Evolutionary conservation across 2,113 vertebrate genomes (phyloP).

Genomic region (Phycodurus eques): DNA sequence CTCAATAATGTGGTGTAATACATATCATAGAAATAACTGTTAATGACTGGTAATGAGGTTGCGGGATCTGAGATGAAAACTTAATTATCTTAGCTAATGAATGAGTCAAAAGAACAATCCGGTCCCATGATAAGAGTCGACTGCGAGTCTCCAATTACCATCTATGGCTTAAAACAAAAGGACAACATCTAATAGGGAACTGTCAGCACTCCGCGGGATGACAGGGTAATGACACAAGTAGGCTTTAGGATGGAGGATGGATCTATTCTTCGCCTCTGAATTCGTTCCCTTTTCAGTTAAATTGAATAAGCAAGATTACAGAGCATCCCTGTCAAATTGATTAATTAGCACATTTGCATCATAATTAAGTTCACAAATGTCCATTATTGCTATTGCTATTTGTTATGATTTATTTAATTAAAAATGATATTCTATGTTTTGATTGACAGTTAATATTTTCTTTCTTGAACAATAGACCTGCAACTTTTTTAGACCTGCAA

Average conservation of each 20-base stretch:
- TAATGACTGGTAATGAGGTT: constrained; percentile 26
- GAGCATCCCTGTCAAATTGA: constrained; percentile 37
- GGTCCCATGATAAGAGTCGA: constrained; percentile 45
- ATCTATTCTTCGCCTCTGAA: constrained; percentile 6
- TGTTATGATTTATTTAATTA: neutral
- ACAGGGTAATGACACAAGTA: constrained; percentile 45
- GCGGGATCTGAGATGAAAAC: constrained; percentile 25
- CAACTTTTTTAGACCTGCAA: no score
- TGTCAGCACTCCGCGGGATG: constrained; percentile 40
- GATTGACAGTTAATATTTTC: neutral
- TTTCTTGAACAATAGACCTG: no score
- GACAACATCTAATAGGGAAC: constrained; percentile 49
- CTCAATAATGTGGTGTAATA: constrained; percentile 28
- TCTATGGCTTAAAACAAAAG: constrained; percentile 46
- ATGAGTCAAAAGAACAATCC: constrained; percentile 39
- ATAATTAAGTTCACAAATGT: neutral
- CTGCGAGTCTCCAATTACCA: constrained; percentile 63
- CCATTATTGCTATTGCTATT: neutral
- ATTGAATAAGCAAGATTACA: constrained; percentile 16
- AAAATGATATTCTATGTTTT: neutral
- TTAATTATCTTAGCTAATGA: constrained; percentile 51
- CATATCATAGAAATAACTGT: constrained; percentile 12
- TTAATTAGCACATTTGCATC: neutral
- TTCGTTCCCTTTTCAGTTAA: neutral
- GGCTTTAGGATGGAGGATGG: constrained; percentile 24